phyloP scores from a whole-genome alignment of 2,797 vertebrate species.

The Sebastes hubbsi region DNA sequence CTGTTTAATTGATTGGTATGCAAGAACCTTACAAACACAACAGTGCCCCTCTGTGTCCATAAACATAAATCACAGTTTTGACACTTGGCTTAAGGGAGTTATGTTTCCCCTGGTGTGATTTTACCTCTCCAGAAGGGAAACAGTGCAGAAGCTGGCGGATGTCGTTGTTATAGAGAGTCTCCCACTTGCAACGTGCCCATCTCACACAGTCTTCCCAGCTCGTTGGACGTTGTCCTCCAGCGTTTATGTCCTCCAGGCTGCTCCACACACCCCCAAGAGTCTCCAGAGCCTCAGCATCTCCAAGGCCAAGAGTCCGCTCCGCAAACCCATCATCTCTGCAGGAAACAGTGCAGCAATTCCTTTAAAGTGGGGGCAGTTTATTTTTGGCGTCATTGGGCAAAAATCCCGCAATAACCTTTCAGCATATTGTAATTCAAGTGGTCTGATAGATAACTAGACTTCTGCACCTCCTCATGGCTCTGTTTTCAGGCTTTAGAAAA shows the following conservation, averaged over 20 bases:
- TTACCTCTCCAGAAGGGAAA: slow-evolving; percentile 84
- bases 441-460: too few species aligned
- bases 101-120: not conserved
- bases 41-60: slow-evolving; percentile 53
- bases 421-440: too few species aligned
- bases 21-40: slow-evolving; percentile 1
- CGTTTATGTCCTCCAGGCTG: slow-evolving; percentile 64
- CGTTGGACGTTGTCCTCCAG: slow-evolving; percentile 70
- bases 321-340: slow-evolving; percentile 80
- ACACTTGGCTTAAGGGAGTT: not conserved
- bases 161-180: slow-evolving; percentile 80
- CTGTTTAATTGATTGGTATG: not conserved
- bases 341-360: not conserved
- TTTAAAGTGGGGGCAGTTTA: not conserved
- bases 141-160: slow-evolving; percentile 84
- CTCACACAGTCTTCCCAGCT: slow-evolving; percentile 86
- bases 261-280: slow-evolving; percentile 73
- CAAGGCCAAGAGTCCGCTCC: slow-evolving; percentile 56
- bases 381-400: not conserved
- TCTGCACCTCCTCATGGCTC: too few species aligned
- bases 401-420: not conserved
- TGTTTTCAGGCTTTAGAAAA: too few species aligned
- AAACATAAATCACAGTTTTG: not conserved
- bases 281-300: slow-evolving; percentile 72
- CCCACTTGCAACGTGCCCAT: slow-evolving; percentile 89